Conservation (phyloP, 2,888 invertebrate species). For the Automeris io region DNA sequence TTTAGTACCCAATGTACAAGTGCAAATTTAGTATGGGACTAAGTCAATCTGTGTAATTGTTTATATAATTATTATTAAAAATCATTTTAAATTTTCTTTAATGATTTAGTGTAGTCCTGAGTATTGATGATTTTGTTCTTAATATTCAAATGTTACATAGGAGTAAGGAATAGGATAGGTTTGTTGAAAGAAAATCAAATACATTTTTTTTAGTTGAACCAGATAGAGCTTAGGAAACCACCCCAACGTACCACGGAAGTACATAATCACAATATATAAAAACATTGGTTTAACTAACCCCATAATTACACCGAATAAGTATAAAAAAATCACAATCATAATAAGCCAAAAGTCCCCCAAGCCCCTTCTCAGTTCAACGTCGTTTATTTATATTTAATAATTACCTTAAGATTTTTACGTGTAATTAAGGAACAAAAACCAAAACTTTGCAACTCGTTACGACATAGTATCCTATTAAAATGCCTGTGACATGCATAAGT, state of each 20-base stretch:
- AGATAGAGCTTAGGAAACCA: constrained; percentile 52
- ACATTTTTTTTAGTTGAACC: constrained; percentile 53
- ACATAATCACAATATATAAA: constrained; percentile 70
- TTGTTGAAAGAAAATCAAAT: constrained; percentile 2
- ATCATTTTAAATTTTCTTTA: too few relatives aligned
- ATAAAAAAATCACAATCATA: constrained; percentile 64
- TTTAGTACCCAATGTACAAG: too few relatives aligned
- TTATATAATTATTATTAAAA: too few relatives aligned
- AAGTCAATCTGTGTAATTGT: too few relatives aligned
- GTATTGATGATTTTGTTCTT: too few relatives aligned
- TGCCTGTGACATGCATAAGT: constrained; percentile 47
- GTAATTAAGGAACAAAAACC: constrained; percentile 77
- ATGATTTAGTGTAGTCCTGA: neutral
- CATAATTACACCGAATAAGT: constrained; percentile 53
- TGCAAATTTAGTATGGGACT: too few relatives aligned
- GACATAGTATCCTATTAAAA: constrained; percentile 63
- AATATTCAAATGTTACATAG: too few relatives aligned
- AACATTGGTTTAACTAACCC: constrained; percentile 46
- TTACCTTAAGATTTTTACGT: constrained; percentile 66
- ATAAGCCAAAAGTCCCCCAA: constrained; percentile 52
- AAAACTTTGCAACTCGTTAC: constrained; percentile 63
- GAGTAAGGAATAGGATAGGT: neutral
- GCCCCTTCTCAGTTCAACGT: constrained; percentile 47
- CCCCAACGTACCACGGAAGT: constrained; percentile 56
- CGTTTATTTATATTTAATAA: constrained; percentile 70